These are phyloP conservation scores for Spilarctia lutea DNA, from an alignment of 2,888 invertebrate genomes.

Conservation along the genomic window DNA sequence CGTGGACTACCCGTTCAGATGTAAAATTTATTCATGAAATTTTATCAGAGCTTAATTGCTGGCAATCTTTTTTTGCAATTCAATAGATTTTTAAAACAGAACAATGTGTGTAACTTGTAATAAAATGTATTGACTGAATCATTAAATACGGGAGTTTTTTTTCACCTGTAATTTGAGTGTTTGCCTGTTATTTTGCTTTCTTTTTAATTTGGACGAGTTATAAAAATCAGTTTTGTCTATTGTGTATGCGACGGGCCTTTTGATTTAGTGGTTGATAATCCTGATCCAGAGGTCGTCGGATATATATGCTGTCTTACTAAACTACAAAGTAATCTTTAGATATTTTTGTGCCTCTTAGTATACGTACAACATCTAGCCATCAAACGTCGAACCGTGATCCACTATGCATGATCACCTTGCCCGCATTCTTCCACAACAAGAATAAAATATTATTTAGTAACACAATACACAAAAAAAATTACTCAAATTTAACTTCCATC, in stretches of 20 bases:
- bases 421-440: no score
- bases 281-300: no score
- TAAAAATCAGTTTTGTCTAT: neutral
- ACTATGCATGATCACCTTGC: no score
- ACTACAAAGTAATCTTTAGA: no score
- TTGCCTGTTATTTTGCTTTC: neutral
- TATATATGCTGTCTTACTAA: no score
- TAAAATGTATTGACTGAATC: neutral
- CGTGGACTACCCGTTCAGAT: slow-evolving; percentile 32
- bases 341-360: no score
- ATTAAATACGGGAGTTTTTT: neutral
- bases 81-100: slow-evolving; percentile 8
- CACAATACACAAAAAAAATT: no score
- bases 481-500: no score
- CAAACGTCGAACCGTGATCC: no score
- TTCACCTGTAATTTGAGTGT: no score
- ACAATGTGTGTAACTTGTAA: slow-evolving; percentile 1
- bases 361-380: neutral
- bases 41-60: slow-evolving; percentile 21
- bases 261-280: no score
- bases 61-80: slow-evolving; percentile 17
- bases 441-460: no score
- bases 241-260: neutral
- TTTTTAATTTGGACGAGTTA: neutral
- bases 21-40: slow-evolving; percentile 27